Percentiles rank a stretch among this genome's conserved stretches.
Evolutionary conservation across 2,113 vertebrate genomes (phyloP).

Genomic region (Mus spicilegus): DNA sequence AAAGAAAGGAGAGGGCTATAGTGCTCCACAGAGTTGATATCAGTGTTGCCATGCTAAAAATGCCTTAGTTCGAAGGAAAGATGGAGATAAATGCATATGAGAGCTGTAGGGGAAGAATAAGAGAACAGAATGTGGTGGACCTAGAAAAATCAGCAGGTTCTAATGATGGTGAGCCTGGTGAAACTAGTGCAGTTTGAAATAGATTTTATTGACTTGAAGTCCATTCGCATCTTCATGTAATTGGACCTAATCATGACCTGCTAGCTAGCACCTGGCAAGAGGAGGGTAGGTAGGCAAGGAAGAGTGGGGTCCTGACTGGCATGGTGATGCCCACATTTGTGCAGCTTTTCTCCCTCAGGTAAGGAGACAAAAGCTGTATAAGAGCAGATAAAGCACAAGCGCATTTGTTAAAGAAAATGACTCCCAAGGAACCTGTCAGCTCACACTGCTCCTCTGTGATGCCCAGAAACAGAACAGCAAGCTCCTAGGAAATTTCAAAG

Average conservation of each 20-base stretch:
- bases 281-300: not conserved
- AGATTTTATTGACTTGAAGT: not conserved
- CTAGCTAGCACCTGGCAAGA: not conserved
- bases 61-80: not conserved
- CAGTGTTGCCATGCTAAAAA: accelerated
- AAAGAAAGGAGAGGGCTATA: not conserved
- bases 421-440: not conserved
- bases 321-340: not conserved
- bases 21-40: not conserved
- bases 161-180: not conserved
- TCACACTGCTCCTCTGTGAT: not conserved
- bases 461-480: not conserved
- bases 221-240: not conserved
- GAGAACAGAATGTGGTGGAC: too few relatives aligned
- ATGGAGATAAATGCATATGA: not conserved
- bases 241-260: not conserved
- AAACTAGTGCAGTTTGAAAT: not conserved
- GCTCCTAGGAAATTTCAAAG: not conserved
- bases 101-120: not conserved
- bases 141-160: not conserved
- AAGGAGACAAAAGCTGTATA: not conserved
- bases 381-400: not conserved
- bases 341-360: not conserved
- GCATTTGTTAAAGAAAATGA: not conserved
- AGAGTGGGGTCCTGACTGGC: not conserved